These are phyloP conservation scores for Cephonodes hylas DNA, from an alignment of 2,888 invertebrate genomes.

Conservation along the genomic window DNA sequence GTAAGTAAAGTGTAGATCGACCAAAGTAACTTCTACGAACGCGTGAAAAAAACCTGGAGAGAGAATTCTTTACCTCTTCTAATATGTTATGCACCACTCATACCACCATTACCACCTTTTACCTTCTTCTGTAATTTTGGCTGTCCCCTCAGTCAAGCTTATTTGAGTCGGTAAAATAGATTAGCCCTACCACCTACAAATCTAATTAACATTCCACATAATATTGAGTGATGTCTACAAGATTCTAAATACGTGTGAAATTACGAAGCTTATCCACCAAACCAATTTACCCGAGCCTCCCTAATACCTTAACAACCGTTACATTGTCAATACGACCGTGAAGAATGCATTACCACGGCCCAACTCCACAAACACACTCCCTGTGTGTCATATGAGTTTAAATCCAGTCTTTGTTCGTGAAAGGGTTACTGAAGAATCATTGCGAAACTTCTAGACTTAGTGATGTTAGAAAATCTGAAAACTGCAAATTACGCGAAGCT, in stretches of 20 bases:
- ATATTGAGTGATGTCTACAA: conserved; percentile 12
- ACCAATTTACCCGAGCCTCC: conserved; percentile 22
- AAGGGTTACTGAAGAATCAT: neutral
- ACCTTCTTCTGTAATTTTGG: no score
- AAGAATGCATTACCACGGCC: conserved; percentile 48
- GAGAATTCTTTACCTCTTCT: no score
- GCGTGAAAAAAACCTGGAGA: no score
- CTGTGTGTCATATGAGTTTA: neutral
- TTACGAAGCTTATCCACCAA: conserved; percentile 14
- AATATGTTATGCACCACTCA: no score
- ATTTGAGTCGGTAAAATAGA: neutral
- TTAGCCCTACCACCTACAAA: neutral
- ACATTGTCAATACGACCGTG: conserved; percentile 37
- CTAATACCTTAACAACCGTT: conserved; percentile 35
- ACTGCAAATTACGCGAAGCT: no score
- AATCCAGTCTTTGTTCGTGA: neutral
- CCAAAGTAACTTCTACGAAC: no score
- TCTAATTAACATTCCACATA: neutral
- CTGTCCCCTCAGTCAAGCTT: no score
- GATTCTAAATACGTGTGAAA: conserved; percentile 24
- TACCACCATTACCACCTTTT: no score
- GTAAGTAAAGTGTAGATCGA: no score
- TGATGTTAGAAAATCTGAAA: no score
- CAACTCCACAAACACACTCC: conserved; percentile 16
- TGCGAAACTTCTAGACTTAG: no score